A percentile compares a stretch with the other conserved stretches of the same genome.
Evolutionary conservation across 2,113 vertebrate species (phyloP).

Genomic region (Cairina moschata): DNA sequence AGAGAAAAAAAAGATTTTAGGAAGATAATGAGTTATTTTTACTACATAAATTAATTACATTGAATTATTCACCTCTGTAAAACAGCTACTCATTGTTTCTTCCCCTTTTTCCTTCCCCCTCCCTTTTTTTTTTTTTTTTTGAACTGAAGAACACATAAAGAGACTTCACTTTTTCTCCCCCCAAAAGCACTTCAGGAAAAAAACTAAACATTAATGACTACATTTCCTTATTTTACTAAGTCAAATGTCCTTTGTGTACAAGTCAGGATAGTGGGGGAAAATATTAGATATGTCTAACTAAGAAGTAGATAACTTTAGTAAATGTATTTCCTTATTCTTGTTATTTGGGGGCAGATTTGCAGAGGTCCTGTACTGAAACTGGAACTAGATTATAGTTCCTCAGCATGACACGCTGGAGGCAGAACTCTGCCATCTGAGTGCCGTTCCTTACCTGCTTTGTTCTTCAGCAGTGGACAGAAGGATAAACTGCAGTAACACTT

Average conservation of each 20-base stretch:
- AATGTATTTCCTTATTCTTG: not conserved
- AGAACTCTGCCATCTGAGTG: accelerated
- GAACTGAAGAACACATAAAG: not conserved
- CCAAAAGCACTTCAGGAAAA: not conserved
- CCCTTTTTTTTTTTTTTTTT: not conserved
- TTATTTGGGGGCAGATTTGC: not conserved
- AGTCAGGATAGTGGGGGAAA: not conserved
- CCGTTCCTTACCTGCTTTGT: not conserved
- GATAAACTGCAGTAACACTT: not conserved
- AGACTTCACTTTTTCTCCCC: not conserved
- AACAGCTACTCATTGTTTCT: not conserved
- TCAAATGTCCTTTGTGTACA: not conserved
- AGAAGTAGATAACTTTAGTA: not conserved
- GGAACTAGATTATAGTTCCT: not conserved
- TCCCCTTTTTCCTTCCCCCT: not conserved
- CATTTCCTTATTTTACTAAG: constrained; percentile 8
- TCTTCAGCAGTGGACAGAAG: not conserved
- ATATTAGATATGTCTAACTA: not conserved
- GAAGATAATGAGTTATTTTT: not conserved
- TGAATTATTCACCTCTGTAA: not conserved
- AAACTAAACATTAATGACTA: not conserved
- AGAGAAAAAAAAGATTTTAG: not conserved
- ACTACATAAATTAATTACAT: not conserved
- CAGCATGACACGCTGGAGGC: not conserved
- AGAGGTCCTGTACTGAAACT: not conserved